phyloP scores from a whole-genome alignment of 2,888 invertebrate genomes.

The Selenia dentaria region DNA sequence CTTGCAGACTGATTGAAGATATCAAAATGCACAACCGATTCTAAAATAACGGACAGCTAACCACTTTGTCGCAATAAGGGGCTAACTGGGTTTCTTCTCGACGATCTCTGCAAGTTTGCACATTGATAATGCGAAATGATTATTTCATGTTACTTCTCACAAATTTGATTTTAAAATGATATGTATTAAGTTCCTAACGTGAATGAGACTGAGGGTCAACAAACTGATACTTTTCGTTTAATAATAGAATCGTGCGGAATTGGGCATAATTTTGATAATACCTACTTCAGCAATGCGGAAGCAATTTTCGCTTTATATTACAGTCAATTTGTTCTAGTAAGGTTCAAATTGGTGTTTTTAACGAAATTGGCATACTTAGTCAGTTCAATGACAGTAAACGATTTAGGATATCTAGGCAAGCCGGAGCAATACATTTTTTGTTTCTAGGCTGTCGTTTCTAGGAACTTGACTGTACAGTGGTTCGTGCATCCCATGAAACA shows the following conservation, averaged over 20 bases:
- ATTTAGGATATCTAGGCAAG: too few species aligned
- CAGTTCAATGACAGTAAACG: too few species aligned
- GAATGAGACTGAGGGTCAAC: slow-evolving; percentile 22
- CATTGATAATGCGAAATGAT: too few species aligned
- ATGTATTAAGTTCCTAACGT: slow-evolving; percentile 12
- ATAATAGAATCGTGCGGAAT: slow-evolving; percentile 7
- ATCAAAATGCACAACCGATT: slow-evolving; percentile 12
- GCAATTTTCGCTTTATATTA: slow-evolving; percentile 12
- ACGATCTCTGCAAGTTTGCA: too few species aligned
- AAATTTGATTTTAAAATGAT: slow-evolving; percentile 12
- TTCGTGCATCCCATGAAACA: too few species aligned
- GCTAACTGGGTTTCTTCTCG: too few species aligned
- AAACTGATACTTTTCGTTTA: slow-evolving; percentile 14
- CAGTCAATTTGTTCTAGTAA: slow-evolving; percentile 6
- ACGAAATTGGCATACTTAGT: too few species aligned
- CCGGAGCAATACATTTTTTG: too few species aligned
- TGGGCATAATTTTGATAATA: neutral
- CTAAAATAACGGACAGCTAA: neutral
- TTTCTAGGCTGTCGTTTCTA: too few species aligned
- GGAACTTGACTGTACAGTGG: too few species aligned
- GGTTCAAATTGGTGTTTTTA: slow-evolving; percentile 12
- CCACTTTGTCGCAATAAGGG: slow-evolving; percentile 3
- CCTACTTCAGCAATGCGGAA: slow-evolving; percentile 9
- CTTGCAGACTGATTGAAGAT: slow-evolving; percentile 17
- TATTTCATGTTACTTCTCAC: neutral